Percentiles rank a stretch among this genome's conserved stretches.
These are phyloP conservation scores for Aptenodytes forsteri DNA, from an alignment of 2,113 vertebrate genomes.

Conservation along the genomic window DNA sequence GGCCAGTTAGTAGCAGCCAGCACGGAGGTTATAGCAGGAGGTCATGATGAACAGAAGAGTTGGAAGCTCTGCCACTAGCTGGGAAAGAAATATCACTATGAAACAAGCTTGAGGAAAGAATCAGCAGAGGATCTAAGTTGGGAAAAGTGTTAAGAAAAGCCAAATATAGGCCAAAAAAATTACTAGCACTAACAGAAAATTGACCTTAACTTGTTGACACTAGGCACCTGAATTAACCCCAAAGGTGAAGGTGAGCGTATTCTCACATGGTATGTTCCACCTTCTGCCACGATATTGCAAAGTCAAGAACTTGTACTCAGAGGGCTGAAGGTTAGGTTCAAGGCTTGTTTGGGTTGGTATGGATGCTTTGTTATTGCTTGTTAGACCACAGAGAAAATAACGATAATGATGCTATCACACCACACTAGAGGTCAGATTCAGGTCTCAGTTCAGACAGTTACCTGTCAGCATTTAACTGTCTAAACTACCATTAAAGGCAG, in stretches of 20 bases:
- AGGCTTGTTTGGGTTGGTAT: neutral
- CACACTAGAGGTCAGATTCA: neutral
- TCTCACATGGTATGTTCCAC: neutral
- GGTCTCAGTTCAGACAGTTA: neutral
- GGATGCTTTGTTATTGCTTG: neutral
- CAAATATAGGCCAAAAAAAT: neutral
- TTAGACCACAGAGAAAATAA: neutral
- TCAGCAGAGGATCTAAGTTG: neutral
- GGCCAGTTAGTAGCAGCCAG: neutral
- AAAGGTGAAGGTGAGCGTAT: neutral
- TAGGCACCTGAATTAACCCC: neutral
- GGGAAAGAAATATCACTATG: neutral
- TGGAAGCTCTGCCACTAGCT: neutral
- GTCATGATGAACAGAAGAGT: neutral
- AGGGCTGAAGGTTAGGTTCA: neutral
- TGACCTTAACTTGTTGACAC: neutral
- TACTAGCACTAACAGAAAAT: fast-evolving
- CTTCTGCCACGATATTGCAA: neutral
- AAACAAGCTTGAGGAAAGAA: neutral
- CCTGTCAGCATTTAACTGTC: neutral
- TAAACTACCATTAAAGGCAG: neutral
- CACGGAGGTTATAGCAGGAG: neutral
- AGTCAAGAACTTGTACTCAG: neutral
- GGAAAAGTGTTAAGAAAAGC: neutral
- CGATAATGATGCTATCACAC: neutral